Evolutionary conservation across 1,140 invertebrate genomes (phyloP).

Genomic region (Drosophila trapezifrons): DNA sequence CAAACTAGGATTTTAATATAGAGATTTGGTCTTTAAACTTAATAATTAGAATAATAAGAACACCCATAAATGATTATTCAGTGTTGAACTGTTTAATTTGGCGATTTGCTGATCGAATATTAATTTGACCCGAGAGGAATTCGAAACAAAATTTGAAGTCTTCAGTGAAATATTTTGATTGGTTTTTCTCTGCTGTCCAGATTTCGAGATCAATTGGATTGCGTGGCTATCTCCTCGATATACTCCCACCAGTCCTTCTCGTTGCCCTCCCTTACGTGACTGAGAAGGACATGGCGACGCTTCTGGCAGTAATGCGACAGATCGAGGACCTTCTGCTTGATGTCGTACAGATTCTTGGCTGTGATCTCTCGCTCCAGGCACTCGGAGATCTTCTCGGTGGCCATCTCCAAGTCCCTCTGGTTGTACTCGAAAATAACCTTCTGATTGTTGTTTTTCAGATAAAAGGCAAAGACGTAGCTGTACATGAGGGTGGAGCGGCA

Average conservation of each 20-base stretch:
- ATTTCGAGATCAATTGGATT: background rate
- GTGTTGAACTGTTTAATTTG: constrained; percentile 55
- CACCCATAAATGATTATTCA: background rate
- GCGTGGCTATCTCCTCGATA: constrained; percentile 85
- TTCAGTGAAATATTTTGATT: constrained; percentile 49
- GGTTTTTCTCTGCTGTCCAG: background rate
- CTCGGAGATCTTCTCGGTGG: constrained; percentile 98
- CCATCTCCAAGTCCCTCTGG: constrained; percentile 98
- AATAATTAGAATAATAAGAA: background rate
- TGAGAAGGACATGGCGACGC: constrained; percentile 95
- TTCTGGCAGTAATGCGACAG: constrained; percentile 96
- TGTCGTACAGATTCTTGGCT: constrained; percentile 97
- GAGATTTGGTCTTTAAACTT: no score
- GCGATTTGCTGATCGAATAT: constrained; percentile 19
- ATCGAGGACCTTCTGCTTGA: constrained; percentile 99
- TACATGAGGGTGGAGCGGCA: constrained; percentile 99
- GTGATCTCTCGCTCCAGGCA: constrained; percentile 99
- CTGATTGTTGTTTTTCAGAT: constrained; percentile 98
- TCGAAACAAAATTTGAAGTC: constrained; percentile 52
- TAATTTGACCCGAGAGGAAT: constrained; percentile 26
- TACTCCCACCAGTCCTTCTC: constrained; percentile 99
- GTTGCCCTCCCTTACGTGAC: constrained; percentile 99
- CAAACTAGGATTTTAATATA: background rate
- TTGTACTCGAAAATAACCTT: constrained; percentile 99
- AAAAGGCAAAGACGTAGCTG: constrained; percentile 99